These are phyloP conservation scores for Synergus itoensis DNA, from an alignment of 2,888 invertebrate species.

Conservation along the genomic window DNA sequence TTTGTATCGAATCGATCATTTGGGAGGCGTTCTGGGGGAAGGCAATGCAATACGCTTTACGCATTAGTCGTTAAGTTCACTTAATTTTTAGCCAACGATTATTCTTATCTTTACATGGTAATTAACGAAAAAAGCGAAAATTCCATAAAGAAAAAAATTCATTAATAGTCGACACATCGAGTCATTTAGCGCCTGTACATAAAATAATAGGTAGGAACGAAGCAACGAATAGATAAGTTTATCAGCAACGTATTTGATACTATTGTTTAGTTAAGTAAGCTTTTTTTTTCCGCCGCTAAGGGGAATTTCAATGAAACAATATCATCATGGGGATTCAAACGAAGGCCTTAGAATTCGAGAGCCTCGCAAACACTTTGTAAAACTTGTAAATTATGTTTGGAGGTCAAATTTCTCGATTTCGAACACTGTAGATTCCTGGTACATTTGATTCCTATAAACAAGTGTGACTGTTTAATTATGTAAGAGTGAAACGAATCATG, in stretches of 20 bases:
- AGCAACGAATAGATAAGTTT: constrained; percentile 33
- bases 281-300: constrained; percentile 46
- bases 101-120: constrained; percentile 53
- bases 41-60: constrained; percentile 86
- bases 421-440: constrained; percentile 31
- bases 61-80: constrained; percentile 75
- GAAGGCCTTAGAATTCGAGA: neutral
- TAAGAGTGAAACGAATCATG: neutral
- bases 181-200: constrained; percentile 77
- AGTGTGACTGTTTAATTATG: neutral
- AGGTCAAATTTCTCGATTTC: neutral
- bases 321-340: neutral
- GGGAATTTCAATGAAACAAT: neutral
- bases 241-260: constrained; percentile 45
- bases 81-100: constrained; percentile 66
- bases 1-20: constrained; percentile 39
- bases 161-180: constrained; percentile 77
- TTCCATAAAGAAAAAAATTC: constrained; percentile 61
- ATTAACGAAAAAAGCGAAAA: constrained; percentile 55
- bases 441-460: neutral
- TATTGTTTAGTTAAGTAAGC: constrained; percentile 52
- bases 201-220: constrained; percentile 54
- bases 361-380: neutral
- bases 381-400: neutral
- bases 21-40: constrained; percentile 81